Evolutionary conservation across 2,888 invertebrate genomes (phyloP).

Genomic region (Zonitis immaculata): DNA sequence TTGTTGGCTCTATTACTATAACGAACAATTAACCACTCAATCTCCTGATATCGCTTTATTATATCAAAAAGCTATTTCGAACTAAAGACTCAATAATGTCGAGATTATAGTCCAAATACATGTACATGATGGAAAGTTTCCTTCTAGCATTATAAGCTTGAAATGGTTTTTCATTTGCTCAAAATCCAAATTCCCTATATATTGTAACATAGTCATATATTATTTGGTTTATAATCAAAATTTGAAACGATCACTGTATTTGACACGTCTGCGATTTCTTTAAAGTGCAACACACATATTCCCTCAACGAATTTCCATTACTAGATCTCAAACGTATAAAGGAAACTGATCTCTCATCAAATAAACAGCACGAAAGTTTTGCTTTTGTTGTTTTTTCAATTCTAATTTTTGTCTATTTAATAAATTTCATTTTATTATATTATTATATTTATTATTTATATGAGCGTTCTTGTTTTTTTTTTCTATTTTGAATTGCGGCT

Average conservation of each 20-base stretch:
- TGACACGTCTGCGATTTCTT: conserved; percentile 26
- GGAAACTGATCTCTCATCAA: no score
- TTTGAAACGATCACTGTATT: conserved; percentile 19
- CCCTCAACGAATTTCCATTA: not conserved
- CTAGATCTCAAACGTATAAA: no score
- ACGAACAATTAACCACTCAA: not conserved
- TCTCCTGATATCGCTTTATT: not conserved
- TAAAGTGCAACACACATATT: not conserved
- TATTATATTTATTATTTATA: no score
- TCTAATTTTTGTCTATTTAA: no score
- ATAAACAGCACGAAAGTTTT: no score
- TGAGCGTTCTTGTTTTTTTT: no score
- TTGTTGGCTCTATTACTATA: not conserved
- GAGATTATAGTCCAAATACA: conserved; percentile 26
- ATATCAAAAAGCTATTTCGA: not conserved
- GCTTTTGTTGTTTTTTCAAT: no score
- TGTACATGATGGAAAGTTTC: conserved; percentile 29
- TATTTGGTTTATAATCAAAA: no score
- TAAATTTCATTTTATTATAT: no score
- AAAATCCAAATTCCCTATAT: not conserved
- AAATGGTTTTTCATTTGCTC: conserved; percentile 33
- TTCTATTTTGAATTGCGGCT: conserved; percentile 6
- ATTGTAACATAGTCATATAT: no score
- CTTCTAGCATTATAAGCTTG: conserved; percentile 32
- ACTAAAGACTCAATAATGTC: not conserved